Conservation (phyloP, 1,140 invertebrate species). For the Augochlora pura region DNA sequence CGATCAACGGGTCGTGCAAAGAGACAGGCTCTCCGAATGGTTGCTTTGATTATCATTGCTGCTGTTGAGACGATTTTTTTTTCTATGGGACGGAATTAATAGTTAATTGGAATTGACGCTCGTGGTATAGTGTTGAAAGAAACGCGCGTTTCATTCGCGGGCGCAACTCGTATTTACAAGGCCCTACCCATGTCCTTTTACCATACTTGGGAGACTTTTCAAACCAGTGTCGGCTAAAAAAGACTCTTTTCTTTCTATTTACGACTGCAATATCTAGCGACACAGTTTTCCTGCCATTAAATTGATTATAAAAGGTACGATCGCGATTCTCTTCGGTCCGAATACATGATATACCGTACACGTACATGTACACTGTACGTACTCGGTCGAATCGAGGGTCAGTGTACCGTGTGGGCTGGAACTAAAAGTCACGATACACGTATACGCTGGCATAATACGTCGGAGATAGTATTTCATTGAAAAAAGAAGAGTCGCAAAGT, state of each 20-base stretch:
- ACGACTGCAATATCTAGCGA: no score
- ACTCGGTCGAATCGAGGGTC: conserved; percentile 58
- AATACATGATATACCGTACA: conserved; percentile 57
- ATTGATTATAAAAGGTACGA: no score
- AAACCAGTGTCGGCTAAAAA: no score
- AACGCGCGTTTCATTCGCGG: no score
- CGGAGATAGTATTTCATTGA: conserved; percentile 54
- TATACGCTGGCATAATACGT: conserved; percentile 47
- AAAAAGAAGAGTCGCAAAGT: conserved; percentile 50
- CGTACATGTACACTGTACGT: conserved; percentile 37
- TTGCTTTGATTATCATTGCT: conserved; percentile 10
- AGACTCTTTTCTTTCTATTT: no score
- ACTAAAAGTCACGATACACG: conserved; percentile 60
- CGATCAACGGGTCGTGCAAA: conserved; percentile 55
- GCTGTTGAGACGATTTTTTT: background rate
- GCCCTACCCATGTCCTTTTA: no score
- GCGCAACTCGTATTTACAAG: no score
- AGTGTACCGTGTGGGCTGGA: conserved; percentile 59
- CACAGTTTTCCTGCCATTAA: no score
- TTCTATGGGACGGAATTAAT: no score
- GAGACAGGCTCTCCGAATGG: conserved; percentile 33
- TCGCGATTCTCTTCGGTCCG: conserved; percentile 17
- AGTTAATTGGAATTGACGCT: background rate
- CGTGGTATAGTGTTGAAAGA: background rate
- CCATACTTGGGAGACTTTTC: no score